A percentile compares a stretch with the other conserved stretches of the same genome.
These are phyloP conservation scores for Drosophila mojavensis DNA, from an alignment of 1,140 invertebrate genomes.

Conservation along the genomic window DNA sequence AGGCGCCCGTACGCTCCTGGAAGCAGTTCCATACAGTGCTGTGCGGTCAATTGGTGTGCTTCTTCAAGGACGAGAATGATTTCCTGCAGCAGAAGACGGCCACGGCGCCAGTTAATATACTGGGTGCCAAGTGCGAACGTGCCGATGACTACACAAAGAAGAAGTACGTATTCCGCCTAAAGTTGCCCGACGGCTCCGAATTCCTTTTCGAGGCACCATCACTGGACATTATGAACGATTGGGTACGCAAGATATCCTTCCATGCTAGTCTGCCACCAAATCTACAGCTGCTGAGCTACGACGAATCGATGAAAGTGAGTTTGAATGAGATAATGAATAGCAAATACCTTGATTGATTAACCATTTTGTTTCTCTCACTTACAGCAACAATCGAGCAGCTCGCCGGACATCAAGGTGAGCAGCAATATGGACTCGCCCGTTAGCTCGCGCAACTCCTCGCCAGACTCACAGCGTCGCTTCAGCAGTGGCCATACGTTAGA, in stretches of 20 bases:
- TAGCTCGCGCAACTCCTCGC: slow-evolving; percentile 83
- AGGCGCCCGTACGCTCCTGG: slow-evolving; percentile 97
- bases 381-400: slow-evolving; percentile 83
- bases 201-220: slow-evolving; percentile 93
- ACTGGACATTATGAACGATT: slow-evolving; percentile 93
- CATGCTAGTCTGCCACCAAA: slow-evolving; percentile 96
- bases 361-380: neutral
- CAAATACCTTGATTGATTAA: neutral
- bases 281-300: slow-evolving; percentile 93
- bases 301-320: slow-evolving; percentile 85
- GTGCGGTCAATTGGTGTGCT: slow-evolving; percentile 97
- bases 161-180: slow-evolving; percentile 96
- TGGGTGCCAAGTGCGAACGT: slow-evolving; percentile 91
- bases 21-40: slow-evolving; percentile 97
- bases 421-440: slow-evolving; percentile 79
- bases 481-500: slow-evolving; percentile 58
- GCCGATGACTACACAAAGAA: slow-evolving; percentile 98
- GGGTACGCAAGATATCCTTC: slow-evolving; percentile 97
- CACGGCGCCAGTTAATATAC: slow-evolving; percentile 94
- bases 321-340: neutral
- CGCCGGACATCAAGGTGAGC: slow-evolving; percentile 79
- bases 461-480: slow-evolving; percentile 79
- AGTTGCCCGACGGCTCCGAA: slow-evolving; percentile 95
- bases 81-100: slow-evolving; percentile 94
- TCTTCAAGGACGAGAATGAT: slow-evolving; percentile 98